Percentiles rank a stretch among this genome's conserved stretches.
Evolutionary conservation across 2,797 vertebrate genomes (phyloP).

Genomic region (Pseudochromis fuscus): DNA sequence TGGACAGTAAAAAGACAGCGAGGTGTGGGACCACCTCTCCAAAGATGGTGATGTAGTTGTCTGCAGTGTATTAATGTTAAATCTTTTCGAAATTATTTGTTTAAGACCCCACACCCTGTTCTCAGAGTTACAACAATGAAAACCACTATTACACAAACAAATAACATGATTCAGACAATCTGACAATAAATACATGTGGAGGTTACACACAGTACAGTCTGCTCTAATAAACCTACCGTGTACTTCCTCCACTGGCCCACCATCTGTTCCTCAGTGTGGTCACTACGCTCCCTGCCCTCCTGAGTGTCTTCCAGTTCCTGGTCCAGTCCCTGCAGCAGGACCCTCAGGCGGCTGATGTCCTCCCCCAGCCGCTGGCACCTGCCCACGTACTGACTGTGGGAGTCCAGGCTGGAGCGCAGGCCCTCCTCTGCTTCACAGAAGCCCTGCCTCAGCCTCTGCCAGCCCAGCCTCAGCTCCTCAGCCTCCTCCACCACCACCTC

Average conservation of each 20-base stretch:
- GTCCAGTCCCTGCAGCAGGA: conserved; percentile 82
- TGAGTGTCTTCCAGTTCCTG: conserved; percentile 76
- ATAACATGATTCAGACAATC: too few relatives aligned
- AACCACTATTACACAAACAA: too few relatives aligned
- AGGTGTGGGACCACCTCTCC: too few relatives aligned
- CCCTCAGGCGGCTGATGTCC: conserved; percentile 82
- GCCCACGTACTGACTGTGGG: conserved; percentile 83
- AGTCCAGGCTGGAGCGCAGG: conserved; percentile 80
- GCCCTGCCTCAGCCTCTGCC: conserved; percentile 86
- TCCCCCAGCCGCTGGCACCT: conserved; percentile 82
- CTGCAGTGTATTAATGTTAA: too few relatives aligned
- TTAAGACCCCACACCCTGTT: too few relatives aligned
- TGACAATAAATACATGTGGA: too few relatives aligned
- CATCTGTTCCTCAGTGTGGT: conserved; percentile 86
- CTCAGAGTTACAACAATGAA: too few relatives aligned
- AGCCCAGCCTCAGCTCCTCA: conserved; percentile 85
- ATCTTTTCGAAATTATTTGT: too few relatives aligned
- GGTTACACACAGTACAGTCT: too few relatives aligned
- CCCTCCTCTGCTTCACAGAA: conserved; percentile 82
- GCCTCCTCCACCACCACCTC: conserved; percentile 86
- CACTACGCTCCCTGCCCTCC: conserved; percentile 11
- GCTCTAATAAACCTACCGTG: conserved; percentile 85
- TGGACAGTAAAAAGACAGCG: too few relatives aligned
- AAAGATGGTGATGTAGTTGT: too few relatives aligned
- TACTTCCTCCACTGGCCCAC: conserved; percentile 88